Percentiles rank a stretch among this genome's conserved stretches.
These are phyloP conservation scores for Chascanopsetta lugubris DNA, from an alignment of 2,113 vertebrate species.

Conservation along the genomic window DNA sequence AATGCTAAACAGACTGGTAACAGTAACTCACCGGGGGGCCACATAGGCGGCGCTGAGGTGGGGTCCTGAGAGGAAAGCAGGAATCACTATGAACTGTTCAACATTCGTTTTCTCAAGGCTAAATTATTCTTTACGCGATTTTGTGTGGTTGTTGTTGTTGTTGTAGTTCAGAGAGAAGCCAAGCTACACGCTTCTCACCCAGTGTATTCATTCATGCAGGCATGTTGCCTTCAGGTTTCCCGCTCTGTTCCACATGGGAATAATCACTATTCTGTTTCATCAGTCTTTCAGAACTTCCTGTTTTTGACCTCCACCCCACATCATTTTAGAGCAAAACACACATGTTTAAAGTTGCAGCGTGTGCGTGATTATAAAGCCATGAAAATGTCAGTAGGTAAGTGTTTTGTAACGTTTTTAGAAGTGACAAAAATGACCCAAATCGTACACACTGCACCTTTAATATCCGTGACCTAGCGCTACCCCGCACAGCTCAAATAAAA, in stretches of 20 bases:
- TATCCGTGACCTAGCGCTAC: constrained; percentile 13
- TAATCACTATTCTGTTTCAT: background rate
- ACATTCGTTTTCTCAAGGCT: background rate
- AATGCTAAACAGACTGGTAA: too few relatives aligned
- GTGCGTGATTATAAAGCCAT: too few relatives aligned
- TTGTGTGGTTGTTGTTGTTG: background rate
- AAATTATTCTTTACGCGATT: background rate
- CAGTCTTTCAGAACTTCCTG: background rate
- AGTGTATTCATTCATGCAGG: background rate
- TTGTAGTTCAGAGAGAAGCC: background rate
- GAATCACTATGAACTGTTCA: too few relatives aligned
- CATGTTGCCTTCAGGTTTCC: constrained; percentile 3
- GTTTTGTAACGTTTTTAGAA: too few relatives aligned
- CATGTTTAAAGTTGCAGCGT: background rate
- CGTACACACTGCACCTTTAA: too few relatives aligned
- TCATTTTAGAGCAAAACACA: background rate
- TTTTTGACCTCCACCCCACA: background rate
- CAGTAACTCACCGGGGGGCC: too few relatives aligned
- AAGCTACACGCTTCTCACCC: background rate
- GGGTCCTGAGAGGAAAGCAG: too few relatives aligned
- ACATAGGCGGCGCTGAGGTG: too few relatives aligned
- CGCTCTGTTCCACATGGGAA: background rate
- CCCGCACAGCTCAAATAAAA: constrained; percentile 13
- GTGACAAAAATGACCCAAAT: too few relatives aligned
- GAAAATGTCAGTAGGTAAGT: too few relatives aligned